Base-by-base conservation (phyloP, 2,113 vertebrate genomes). In the Oophaga pumilio region DNA sequence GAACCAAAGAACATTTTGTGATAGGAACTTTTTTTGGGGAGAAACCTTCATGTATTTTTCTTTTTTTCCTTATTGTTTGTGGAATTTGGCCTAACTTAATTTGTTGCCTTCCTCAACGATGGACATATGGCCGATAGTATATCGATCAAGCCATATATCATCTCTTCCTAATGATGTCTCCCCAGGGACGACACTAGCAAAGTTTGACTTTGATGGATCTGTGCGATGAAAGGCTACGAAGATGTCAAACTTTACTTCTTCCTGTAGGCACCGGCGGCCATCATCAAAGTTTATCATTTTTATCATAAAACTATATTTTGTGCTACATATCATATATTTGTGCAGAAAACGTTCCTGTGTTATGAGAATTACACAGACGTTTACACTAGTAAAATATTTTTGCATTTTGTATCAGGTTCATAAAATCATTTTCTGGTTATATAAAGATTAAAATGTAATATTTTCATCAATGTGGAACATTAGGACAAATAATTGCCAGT, bases 181-280 rank as follows among this genome's bases (percentile, higher is more conserved):
- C 24, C 73, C 22, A 43, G 84, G 73, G 84, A 66, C 3, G n/a
- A 24, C 50, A 43, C 22, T 26, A 28, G 59, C 50, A 59, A n/a
- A 73, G 24, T 64, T 77, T 85, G 84, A 85, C 84, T 49, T 52
- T 85, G 84, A 85, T 85, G 59, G 10, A 85, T 85, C 15, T 62
- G 26, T 76, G 50, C 28, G 12, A 14, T 26, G 17, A 28, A 43
- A 84, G 64, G 81, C 66, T 26, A 69, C 56, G 9, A 60, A 62
- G 4, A 64, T 82, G 57, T 64, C 59, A 82, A 49, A 82, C 33
- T 83, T n/a, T 83, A 64, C 13, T 18, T 24, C 66, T 69, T 43
- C 28, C 33, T 18, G 9, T 43, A 20, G 49, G 69, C 33, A 14
- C 14, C 10, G 69, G 69, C 28, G 6, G 68, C 12, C 26, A 73